These are phyloP conservation scores for Gavia stellata DNA, from an alignment of 2,113 vertebrate genomes.

Conservation along the genomic window DNA sequence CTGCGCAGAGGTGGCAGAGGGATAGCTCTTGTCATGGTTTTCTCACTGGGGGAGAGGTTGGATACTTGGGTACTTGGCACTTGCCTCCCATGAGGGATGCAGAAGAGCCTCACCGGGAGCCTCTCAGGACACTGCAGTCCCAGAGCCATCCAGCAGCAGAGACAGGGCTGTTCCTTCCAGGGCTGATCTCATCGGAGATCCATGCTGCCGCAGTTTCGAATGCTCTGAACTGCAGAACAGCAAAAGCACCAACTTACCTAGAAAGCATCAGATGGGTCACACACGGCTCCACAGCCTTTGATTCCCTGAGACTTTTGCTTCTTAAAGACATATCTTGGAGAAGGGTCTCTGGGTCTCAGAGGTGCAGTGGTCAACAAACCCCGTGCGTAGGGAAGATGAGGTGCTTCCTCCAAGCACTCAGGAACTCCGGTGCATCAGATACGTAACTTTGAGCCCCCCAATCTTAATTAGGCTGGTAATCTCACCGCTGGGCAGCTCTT, in stretches of 20 bases:
- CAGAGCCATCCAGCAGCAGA: not conserved
- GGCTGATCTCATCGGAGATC: not conserved
- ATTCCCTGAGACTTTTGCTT: not conserved
- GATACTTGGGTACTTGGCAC: not conserved
- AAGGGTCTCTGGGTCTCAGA: not conserved
- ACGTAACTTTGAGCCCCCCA: not conserved
- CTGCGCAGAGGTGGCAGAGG: not conserved
- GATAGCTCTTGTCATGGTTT: not conserved
- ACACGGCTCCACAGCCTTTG: not conserved
- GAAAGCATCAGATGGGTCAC: not conserved
- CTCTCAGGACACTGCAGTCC: not conserved
- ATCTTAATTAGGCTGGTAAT: not conserved
- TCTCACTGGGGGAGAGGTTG: not conserved
- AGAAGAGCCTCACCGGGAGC: not conserved
- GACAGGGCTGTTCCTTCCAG: not conserved
- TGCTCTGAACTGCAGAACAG: not conserved
- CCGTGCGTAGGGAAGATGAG: not conserved
- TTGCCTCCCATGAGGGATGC: not conserved
- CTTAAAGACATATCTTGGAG: not conserved
- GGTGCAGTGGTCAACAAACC: not conserved
- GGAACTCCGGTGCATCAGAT: not conserved
- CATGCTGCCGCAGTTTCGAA: accelerated
- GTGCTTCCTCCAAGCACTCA: not conserved
- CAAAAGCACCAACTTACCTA: not conserved
- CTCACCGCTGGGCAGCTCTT: not conserved